A percentile compares a stretch with the other conserved stretches of the same genome.
These are phyloP conservation scores for Dendrolimus houi DNA, from an alignment of 2,888 invertebrate genomes.

Conservation along the genomic window DNA sequence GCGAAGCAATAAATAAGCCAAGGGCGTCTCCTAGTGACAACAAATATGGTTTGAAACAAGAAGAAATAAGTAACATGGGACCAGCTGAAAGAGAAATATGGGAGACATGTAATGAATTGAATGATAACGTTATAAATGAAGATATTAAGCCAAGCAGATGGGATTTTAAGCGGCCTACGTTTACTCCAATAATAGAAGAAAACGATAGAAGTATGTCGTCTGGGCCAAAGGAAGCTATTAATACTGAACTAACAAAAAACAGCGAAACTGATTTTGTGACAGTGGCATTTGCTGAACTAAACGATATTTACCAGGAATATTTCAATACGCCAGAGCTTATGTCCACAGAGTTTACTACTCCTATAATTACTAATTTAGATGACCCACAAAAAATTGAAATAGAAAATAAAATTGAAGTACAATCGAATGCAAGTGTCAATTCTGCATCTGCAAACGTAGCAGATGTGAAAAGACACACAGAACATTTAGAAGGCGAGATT, in stretches of 20 bases:
- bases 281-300: slow-evolving; percentile 65
- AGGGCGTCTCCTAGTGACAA: slow-evolving; percentile 30
- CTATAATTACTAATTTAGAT: slow-evolving; percentile 23
- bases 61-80: slow-evolving; percentile 52
- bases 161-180: slow-evolving; percentile 44
- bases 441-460: slow-evolving; percentile 63
- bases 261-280: slow-evolving; percentile 51
- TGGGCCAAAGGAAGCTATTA: slow-evolving; percentile 34
- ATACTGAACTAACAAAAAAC: slow-evolving; percentile 20
- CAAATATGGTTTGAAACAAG: slow-evolving; percentile 23
- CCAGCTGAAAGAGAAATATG: slow-evolving; percentile 67
- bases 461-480: slow-evolving; percentile 71
- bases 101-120: slow-evolving; percentile 48
- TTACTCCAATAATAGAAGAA: slow-evolving; percentile 66
- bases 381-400: slow-evolving; percentile 22
- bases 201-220: slow-evolving; percentile 47
- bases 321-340: slow-evolving; percentile 43
- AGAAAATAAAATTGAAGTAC: slow-evolving; percentile 28
- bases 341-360: slow-evolving; percentile 17
- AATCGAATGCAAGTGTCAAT: slow-evolving; percentile 44
- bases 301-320: slow-evolving; percentile 54
- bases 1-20: slow-evolving; percentile 37
- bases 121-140: slow-evolving; percentile 31
- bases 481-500: slow-evolving; percentile 59
- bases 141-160: slow-evolving; percentile 36